Evolutionary conservation across 1,140 invertebrate genomes (phyloP), one percentile per base, ranked within the genome.

Genomic region (Ericerus pela): DNA sequence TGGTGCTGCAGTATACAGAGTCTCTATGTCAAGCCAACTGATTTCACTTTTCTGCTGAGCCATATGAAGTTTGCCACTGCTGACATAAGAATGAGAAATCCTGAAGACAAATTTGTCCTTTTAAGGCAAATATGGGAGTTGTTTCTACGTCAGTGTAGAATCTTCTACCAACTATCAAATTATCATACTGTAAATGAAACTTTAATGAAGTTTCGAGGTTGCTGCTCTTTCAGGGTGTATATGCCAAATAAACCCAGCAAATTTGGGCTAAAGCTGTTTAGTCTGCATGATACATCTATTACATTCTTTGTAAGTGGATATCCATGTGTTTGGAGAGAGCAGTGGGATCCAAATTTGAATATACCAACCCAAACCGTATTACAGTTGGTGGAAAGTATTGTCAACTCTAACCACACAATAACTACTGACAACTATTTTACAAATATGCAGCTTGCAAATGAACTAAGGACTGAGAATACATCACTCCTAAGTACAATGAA

Each of bases 261-360:
- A 62, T 74, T 72, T 64, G 73, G 69, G n/a, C 63, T 73, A 41
- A 73, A 73, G 64, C 60, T 68, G 56, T 68, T 63, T 61, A 58
- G 59, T 51, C 54, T 68, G 28, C 59, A 58, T 59, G 62, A 67
- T 63, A 58, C 60, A 26, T 55, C 61, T 62, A 68, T 58, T 58
- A 62, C 57, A 57, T 70, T 67, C 41, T 59, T 55, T 18, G 37
- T 31, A 10, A 65, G 67, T 52, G 55, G 69, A 22, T 64, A 71
- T 60, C 54, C 67, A 1, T 69, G 68, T 41, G 47, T 57, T 18
- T 66, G 66, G 28, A 65, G 66, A 54, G 63, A 70, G 60, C 63
- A 65, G 8, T 59, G 60, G 29, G 65, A 65, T 6, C 65, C 63
- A 14, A 26, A 63, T n/a, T 63, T 62, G 24, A 69, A 70, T 53